Conservation (phyloP, 2,113 vertebrate species). For the Azemiops feae region DNA sequence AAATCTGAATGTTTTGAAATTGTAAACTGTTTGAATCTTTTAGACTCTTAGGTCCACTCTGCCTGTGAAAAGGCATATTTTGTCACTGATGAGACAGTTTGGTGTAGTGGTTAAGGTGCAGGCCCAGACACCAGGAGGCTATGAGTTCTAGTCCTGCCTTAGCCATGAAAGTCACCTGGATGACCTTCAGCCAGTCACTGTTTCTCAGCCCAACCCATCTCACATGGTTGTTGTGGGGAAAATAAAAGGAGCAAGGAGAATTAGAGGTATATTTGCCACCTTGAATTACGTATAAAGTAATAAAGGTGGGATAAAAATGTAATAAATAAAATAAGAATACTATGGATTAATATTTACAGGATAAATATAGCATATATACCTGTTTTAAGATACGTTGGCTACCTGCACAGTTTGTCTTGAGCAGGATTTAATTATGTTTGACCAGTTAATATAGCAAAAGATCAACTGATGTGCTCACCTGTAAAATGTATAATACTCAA, state of each 20-base stretch:
- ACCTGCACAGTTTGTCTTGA: background rate
- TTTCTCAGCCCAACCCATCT: background rate
- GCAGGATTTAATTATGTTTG: background rate
- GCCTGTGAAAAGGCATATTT: background rate
- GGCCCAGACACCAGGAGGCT: background rate
- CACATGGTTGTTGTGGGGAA: background rate
- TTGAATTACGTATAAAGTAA: background rate
- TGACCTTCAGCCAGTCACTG: too few relatives aligned
- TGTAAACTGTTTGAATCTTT: background rate
- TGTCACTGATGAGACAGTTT: background rate
- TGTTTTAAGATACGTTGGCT: background rate
- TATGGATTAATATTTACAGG: background rate
- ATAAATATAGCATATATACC: background rate
- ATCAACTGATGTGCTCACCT: background rate
- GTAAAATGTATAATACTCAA: background rate
- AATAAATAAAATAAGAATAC: background rate
- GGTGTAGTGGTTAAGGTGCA: background rate
- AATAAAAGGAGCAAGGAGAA: background rate
- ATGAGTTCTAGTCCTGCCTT: background rate
- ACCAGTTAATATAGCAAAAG: background rate
- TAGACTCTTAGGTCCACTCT: background rate
- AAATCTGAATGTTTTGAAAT: background rate
- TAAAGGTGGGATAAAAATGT: background rate
- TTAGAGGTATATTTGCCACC: too few relatives aligned
- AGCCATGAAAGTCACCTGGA: background rate